Evolutionary conservation across 2,113 vertebrate genomes (phyloP).

Genomic region (Sminthopsis crassicaudata): DNA sequence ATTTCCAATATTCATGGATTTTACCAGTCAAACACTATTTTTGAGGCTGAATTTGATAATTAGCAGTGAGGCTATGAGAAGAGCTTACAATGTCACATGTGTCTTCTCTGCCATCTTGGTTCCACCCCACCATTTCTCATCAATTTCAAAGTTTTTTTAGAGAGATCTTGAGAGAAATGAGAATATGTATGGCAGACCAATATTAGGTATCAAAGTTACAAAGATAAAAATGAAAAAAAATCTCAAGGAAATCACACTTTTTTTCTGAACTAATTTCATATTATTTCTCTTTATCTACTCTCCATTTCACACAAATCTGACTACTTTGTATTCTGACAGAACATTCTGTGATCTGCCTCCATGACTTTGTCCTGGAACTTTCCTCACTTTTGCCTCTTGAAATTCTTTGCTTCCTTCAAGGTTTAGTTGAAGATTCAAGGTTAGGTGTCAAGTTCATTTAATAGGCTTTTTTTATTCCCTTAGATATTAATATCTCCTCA

Average conservation of each 20-base stretch:
- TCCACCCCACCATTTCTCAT: no score
- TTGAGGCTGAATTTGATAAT: no score
- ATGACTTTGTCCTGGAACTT: not conserved
- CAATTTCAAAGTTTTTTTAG: not conserved
- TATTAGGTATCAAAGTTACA: not conserved
- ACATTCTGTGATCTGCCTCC: not conserved
- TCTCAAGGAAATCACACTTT: not conserved
- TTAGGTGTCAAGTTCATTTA: not conserved
- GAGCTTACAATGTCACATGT: no score
- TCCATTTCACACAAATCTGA: not conserved
- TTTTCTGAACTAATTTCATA: not conserved
- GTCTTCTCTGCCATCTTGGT: no score
- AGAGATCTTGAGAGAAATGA: not conserved
- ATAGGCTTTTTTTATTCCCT: not conserved
- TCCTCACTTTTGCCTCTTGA: not conserved
- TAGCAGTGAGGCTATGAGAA: no score
- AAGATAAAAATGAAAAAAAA: not conserved
- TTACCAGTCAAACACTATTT: no score
- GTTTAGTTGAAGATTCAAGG: not conserved
- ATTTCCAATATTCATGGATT: no score
- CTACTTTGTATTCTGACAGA: not conserved
- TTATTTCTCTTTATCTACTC: not conserved
- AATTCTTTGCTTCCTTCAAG: not conserved
- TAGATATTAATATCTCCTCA: not conserved
- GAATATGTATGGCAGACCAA: not conserved